Evolutionary conservation across 2,113 vertebrate genomes (phyloP).

Genomic region (Pagrus major): DNA sequence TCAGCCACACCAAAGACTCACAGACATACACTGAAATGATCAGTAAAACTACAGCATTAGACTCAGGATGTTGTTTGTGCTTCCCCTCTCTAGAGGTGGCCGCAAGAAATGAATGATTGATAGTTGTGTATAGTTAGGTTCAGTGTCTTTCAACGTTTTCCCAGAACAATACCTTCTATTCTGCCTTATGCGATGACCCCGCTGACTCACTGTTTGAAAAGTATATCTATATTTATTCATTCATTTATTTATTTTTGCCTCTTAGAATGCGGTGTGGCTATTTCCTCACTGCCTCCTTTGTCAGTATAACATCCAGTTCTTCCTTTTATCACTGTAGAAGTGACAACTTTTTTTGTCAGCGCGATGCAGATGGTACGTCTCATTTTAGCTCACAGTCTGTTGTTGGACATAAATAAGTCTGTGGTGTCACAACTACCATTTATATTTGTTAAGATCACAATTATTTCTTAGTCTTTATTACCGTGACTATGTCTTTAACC

Average conservation of each 20-base stretch:
- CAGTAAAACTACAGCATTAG: constrained; percentile 25
- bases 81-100: constrained; percentile 26
- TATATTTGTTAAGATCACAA: constrained; percentile 61
- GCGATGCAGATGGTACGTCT: constrained; percentile 60
- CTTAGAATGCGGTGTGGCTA: constrained; percentile 20
- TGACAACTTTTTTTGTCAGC: constrained; percentile 74
- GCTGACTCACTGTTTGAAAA: constrained; percentile 40
- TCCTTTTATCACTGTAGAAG: constrained; percentile 73
- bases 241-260: constrained; percentile 63
- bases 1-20: constrained; percentile 18
- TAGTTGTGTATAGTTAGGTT: constrained; percentile 25
- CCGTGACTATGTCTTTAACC: constrained; percentile 21
- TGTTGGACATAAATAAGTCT: constrained; percentile 70
- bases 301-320: constrained; percentile 30
- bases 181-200: constrained; percentile 41
- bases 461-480: constrained; percentile 26
- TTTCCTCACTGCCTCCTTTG: constrained; percentile 55
- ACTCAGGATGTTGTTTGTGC: constrained; percentile 40
- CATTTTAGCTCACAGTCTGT: constrained; percentile 62
- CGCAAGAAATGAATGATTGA: constrained; percentile 57
- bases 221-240: constrained; percentile 77
- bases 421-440: constrained; percentile 55
- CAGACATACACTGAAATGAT: constrained; percentile 31
- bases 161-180: constrained; percentile 23
- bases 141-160: constrained; percentile 30